These are phyloP conservation scores for Notothenia rossii DNA, from an alignment of 2,113 vertebrate genomes.

Conservation along the genomic window DNA sequence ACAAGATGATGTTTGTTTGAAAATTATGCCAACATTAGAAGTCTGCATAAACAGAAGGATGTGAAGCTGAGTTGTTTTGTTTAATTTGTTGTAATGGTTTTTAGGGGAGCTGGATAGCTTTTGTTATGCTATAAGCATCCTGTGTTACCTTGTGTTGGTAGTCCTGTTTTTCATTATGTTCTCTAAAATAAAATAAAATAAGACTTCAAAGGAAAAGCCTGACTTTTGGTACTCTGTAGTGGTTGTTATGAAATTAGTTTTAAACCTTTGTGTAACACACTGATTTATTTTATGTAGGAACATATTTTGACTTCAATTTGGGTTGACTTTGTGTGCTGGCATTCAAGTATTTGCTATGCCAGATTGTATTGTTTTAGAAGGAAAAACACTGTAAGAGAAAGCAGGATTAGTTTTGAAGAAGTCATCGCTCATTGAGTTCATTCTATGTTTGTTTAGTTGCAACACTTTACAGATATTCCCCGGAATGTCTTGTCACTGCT, in stretches of 20 bases:
- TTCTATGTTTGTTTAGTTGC: not conserved
- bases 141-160: slow-evolving; percentile 50
- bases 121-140: slow-evolving; percentile 30
- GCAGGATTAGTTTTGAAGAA: not conserved
- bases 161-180: slow-evolving; percentile 42
- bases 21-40: slow-evolving; percentile 46
- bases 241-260: not conserved
- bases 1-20: slow-evolving; percentile 50
- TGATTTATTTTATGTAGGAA: slow-evolving; percentile 56
- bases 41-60: slow-evolving; percentile 39
- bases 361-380: not conserved
- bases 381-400: not conserved
- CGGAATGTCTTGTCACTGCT: not conserved
- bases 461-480: not conserved
- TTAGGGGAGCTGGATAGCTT: slow-evolving; percentile 15
- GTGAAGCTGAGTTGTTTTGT: slow-evolving; percentile 23
- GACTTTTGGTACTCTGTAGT: slow-evolving; percentile 6
- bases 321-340: not conserved
- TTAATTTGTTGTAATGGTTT: slow-evolving; percentile 25
- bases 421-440: not conserved
- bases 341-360: not conserved
- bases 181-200: slow-evolving; percentile 39
- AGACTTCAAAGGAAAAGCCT: slow-evolving; percentile 25
- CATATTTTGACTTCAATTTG: slow-evolving; percentile 8
- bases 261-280: not conserved